Conservation (phyloP, 23 tunicate genomes). For the Diplosoma virens region DNA sequence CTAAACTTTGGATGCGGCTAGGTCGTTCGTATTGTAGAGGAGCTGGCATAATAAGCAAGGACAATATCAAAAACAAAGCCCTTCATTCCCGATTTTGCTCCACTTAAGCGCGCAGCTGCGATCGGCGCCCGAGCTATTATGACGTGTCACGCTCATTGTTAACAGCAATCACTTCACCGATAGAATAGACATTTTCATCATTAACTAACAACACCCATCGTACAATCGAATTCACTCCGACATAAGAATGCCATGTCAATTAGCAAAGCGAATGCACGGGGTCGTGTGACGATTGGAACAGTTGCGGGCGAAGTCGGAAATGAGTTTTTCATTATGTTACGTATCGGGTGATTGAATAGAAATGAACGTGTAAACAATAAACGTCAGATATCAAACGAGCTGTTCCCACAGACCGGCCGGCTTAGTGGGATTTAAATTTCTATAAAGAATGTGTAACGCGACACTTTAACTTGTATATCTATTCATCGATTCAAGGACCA, state of each 20-base stretch:
- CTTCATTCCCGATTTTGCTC: background rate
- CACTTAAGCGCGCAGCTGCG: constrained; percentile 9
- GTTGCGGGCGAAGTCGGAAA: no score
- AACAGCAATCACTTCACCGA: no score
- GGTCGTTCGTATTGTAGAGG: background rate
- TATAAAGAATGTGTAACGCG: background rate
- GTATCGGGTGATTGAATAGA: no score
- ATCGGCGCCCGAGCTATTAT: constrained; percentile 14
- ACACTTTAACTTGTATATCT: background rate
- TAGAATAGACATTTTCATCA: no score
- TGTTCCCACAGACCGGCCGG: constrained; percentile 20
- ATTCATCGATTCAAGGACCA: background rate
- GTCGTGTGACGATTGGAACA: no score
- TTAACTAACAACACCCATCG: no score
- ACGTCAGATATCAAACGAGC: no score
- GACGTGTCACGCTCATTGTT: background rate
- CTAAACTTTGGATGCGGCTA: background rate
- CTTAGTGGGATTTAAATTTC: constrained; percentile 1
- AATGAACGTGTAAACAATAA: background rate
- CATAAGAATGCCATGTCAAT: no score
- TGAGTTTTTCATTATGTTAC: no score
- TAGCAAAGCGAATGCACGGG: no score
- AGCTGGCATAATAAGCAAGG: background rate
- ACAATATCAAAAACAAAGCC: background rate
- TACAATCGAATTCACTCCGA: no score